Base-by-base conservation (phyloP, 2,797 vertebrate species). In the Fringilla coelebs region DNA sequence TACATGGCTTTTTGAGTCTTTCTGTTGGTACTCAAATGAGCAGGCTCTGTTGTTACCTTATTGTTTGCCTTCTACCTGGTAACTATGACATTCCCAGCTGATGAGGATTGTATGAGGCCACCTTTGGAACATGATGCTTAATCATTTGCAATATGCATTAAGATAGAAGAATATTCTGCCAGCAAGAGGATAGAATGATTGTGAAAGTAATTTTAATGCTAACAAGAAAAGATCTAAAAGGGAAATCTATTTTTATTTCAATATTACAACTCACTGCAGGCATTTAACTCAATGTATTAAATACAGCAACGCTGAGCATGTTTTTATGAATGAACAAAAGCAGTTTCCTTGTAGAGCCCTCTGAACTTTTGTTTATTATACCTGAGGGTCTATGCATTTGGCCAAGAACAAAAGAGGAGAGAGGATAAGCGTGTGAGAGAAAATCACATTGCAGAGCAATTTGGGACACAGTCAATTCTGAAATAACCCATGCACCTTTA, bases 311-410 rank as follows among this genome's bases (percentile, higher is more conserved):
- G 0, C 32, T 31, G 49, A 76, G 48, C 24, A 9, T 25, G 14
- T 28, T 79, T 89, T 89, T 94, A 84, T 95, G 94, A 95, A 94
- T 94, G 82, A 94, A n/a, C 38, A 72, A 77, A 93, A 78, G 62
- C 28, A 68, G 25, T 40, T 81, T 61, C 68, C 46, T 18, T 38
- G 29, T 5, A 40, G 31, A 77, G 8, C 55, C 21, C 38, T 70
- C 43, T 60, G 28, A 62, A 49, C 12, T 61, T 32, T n/a, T 51
- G 28, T 71, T 88, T 88, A n/a, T 89, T 71, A 11, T 89, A 88
- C 65, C 76, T 72, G n/a, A 10, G 17, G 29, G 18, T 21, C 60
- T 55, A 6, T 48, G 21, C 52, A 10, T 58, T 85, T 72, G 38
- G 25, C 28, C 15, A 74, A 83, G 68, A 78, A 71, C 52, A 91